phyloP scores from a whole-genome alignment of 2,113 vertebrate species.

The Toxostoma redivivum region DNA sequence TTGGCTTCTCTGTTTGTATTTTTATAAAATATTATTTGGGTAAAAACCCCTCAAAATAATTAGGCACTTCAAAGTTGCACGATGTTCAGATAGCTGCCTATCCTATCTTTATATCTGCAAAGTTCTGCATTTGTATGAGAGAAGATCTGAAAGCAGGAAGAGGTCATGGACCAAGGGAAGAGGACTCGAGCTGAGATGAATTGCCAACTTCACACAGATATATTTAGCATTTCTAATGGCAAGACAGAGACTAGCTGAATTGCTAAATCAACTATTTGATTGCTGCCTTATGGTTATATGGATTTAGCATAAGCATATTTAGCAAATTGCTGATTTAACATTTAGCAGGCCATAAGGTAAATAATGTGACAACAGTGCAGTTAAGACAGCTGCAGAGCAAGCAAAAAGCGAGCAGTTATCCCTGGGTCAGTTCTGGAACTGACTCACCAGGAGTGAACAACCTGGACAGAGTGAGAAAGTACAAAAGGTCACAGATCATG shows the following conservation, averaged over 20 bases:
- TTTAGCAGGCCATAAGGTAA: neutral
- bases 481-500: neutral
- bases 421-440: neutral
- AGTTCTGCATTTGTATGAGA: neutral
- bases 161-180: neutral
- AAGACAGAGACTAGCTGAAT: neutral
- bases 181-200: neutral
- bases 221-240: neutral
- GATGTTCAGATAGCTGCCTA: neutral
- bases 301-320: neutral
- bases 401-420: neutral
- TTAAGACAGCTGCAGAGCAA: neutral
- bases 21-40: neutral
- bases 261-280: neutral
- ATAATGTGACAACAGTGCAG: neutral
- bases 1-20: neutral
- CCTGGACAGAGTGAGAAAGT: neutral
- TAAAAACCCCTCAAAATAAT: neutral
- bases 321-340: neutral
- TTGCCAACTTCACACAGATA: accelerated
- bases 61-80: neutral
- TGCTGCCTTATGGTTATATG: neutral
- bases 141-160: neutral
- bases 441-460: neutral
- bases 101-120: neutral